Base-by-base conservation (phyloP, 2,113 vertebrate species). In the Forbesichthys papilliferus region DNA sequence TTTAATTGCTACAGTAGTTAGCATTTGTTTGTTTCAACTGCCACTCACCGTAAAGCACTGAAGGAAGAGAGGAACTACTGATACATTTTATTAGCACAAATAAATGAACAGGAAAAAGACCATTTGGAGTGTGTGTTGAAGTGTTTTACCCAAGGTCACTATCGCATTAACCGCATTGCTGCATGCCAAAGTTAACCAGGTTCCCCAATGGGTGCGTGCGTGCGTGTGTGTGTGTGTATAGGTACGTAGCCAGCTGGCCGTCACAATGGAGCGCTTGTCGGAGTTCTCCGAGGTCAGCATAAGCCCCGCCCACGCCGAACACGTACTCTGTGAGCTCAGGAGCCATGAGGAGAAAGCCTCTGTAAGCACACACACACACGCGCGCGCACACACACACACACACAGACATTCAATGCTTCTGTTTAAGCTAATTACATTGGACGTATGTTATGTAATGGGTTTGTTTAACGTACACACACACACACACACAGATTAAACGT, bases 241-340 rank as follows among this genome's bases (percentile, higher is more conserved):
- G 98, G 92, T 96, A 68, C 94, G 95, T 51, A 81, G 88, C 56
- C 79, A 93, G 74, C 87, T 99, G 65, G 95, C 96, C 8, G 65
- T 84, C 9, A 84, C 82, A 10, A 91, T 82, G 0, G 95, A 98
- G 76, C 93, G 94, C 62, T 71, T 96, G 48, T 84, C 80, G 0
- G 67, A 87, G 63, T 95, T 98, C 88, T 94, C 93, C 0, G 96
- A 96, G 58, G 87, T 98, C 18, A 97, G 95, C 74, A 92, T 98
- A 75, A 98, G 95, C 87, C 93, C 91, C 18, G 93, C 94, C 0
- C 97, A 98, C 0, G 95, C 89, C 0, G 93, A 96, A 58, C 96
- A 97, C 66, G 93, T 98, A 84, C 92, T 98, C n/a, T 93, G 92
- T 85, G 96, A 97, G 74, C 94, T 99, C 61, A 61, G 72, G 65